phyloP scores from a whole-genome alignment of 2,888 invertebrate genomes.

The Chymomyza caudatula region DNA sequence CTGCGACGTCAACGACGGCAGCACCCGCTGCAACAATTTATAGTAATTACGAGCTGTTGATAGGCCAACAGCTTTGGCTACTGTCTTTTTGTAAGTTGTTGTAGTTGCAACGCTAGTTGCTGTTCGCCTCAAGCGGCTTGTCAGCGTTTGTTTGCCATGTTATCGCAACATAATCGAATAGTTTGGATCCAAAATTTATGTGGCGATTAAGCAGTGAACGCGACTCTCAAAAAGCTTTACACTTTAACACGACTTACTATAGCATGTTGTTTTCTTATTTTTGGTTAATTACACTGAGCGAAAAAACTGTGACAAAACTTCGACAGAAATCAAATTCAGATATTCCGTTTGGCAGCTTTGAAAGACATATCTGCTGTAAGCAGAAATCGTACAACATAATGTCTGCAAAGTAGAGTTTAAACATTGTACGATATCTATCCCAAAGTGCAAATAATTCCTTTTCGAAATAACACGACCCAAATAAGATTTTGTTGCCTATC shows the following conservation, averaged over 20 bases:
- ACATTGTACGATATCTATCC: too few species aligned
- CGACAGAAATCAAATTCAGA: constrained; percentile 14
- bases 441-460: too few species aligned
- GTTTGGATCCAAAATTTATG: constrained; percentile 63
- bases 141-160: neutral
- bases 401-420: too few species aligned
- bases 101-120: neutral
- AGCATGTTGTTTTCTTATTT: neutral
- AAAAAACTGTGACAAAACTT: constrained; percentile 17
- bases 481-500: too few species aligned
- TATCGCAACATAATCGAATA: constrained; percentile 60
- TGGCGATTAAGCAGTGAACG: constrained; percentile 42
- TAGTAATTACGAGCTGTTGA: constrained; percentile 70
- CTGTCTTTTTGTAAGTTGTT: constrained; percentile 31
- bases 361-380: too few species aligned
- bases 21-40: constrained; percentile 44
- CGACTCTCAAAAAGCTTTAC: constrained; percentile 26
- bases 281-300: constrained; percentile 6
- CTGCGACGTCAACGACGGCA: neutral
- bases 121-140: neutral
- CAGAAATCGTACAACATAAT: too few species aligned
- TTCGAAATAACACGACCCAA: too few species aligned
- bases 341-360: too few species aligned
- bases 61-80: constrained; percentile 60
- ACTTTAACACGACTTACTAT: constrained; percentile 18